A percentile compares a stretch with the other conserved stretches of the same genome.
phyloP scores from a whole-genome alignment of 2,113 vertebrate genomes.

The Semicossyphus pulcher region DNA sequence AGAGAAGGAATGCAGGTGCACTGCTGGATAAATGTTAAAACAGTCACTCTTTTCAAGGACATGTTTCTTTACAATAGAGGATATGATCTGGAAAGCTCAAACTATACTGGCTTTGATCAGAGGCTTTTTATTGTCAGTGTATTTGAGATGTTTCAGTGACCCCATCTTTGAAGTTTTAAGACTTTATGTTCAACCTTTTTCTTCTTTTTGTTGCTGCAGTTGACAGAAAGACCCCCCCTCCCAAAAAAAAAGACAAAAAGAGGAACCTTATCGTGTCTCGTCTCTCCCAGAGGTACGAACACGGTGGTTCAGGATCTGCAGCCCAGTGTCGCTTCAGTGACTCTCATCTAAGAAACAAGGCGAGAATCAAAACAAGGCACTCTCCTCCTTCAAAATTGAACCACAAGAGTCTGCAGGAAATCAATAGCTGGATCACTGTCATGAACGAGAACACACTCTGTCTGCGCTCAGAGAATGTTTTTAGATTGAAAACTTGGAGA shows the following conservation, averaged over 20 bases:
- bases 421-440: slow-evolving; percentile 35
- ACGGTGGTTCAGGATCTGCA: slow-evolving; percentile 3
- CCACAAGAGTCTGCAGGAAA: slow-evolving; percentile 39
- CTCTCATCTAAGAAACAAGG: slow-evolving; percentile 29
- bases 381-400: slow-evolving; percentile 41
- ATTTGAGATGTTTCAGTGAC: slow-evolving; percentile 1
- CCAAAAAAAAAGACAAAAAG: neutral
- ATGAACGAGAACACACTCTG: slow-evolving; percentile 37
- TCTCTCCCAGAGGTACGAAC: neutral
- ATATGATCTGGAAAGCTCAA: neutral
- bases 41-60: slow-evolving; percentile 7
- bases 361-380: slow-evolving; percentile 29
- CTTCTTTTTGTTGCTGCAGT: neutral
- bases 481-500: slow-evolving; percentile 2
- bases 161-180: too few relatives aligned
- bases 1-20: neutral
- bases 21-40: neutral
- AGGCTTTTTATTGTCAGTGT: neutral
- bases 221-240: too few relatives aligned
- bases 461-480: slow-evolving; percentile 31
- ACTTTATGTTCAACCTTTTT: neutral
- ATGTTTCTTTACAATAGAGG: neutral
- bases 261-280: neutral
- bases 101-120: too few relatives aligned
- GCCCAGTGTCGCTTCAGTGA: slow-evolving; percentile 47